Evolutionary conservation across 2,113 vertebrate genomes (phyloP).

Genomic region (Prunella fulvescens): DNA sequence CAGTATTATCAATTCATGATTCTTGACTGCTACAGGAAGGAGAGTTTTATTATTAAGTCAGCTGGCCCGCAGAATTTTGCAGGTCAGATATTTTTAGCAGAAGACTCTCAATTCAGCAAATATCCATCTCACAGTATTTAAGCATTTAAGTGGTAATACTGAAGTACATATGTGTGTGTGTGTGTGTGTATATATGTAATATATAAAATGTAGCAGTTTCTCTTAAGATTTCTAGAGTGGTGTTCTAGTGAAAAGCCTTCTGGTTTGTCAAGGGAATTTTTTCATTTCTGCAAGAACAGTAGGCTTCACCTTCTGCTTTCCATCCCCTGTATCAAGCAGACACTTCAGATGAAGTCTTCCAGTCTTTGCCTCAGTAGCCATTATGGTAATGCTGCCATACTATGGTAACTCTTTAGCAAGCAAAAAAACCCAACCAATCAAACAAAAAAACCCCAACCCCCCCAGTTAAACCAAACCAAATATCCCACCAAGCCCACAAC

Average conservation of each 20-base stretch:
- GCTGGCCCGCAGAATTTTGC: background rate
- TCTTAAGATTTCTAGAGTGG: background rate
- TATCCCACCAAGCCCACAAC: background rate
- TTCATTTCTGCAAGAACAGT: background rate
- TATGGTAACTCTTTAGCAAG: background rate
- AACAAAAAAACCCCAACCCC: background rate
- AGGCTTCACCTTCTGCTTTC: background rate
- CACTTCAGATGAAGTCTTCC: background rate
- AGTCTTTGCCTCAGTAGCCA: background rate
- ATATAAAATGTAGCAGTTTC: background rate
- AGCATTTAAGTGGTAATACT: background rate
- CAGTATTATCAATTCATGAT: background rate
- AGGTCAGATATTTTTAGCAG: background rate
- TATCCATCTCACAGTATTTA: background rate
- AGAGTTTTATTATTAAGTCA: background rate
- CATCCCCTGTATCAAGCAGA: background rate
- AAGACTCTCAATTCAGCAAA: background rate
- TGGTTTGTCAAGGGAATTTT: background rate
- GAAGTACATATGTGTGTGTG: background rate
- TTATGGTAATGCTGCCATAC: background rate
- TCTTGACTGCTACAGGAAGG: background rate
- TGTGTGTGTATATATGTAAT: no score
- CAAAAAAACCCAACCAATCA: background rate
- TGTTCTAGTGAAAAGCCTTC: background rate
- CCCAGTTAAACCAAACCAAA: background rate